These are phyloP conservation scores for Anoura caudifer DNA, from an alignment of 2,113 vertebrate genomes.

Conservation along the genomic window DNA sequence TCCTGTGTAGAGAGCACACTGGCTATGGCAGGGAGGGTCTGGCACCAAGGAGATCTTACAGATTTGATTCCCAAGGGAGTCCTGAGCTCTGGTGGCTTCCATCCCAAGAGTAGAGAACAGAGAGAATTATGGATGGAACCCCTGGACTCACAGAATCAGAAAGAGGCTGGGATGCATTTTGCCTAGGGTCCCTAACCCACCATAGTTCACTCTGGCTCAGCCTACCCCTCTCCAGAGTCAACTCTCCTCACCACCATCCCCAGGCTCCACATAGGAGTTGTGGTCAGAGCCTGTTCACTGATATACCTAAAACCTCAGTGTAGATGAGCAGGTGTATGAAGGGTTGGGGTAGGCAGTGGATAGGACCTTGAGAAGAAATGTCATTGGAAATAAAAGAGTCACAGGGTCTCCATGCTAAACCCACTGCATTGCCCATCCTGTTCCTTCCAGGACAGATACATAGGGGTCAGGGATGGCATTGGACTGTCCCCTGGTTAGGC, in stretches of 20 bases:
- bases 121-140: too few relatives aligned
- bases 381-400: background rate
- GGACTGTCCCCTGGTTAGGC: too few relatives aligned
- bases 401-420: accelerated
- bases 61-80: background rate
- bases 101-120: too few relatives aligned
- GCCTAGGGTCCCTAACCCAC: background rate
- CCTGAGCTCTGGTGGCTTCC: too few relatives aligned
- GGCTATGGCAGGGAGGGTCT: background rate
- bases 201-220: background rate
- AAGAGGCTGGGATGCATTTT: background rate
- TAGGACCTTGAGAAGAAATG: background rate
- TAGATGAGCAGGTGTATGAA: background rate
- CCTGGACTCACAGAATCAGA: background rate
- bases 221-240: too few relatives aligned
- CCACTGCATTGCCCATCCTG: too few relatives aligned
- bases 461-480: accelerated
- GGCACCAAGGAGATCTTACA: background rate
- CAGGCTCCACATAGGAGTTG: too few relatives aligned
- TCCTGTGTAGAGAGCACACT: background rate
- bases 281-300: too few relatives aligned
- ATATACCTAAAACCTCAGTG: too few relatives aligned
- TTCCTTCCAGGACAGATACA: background rate
- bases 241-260: too few relatives aligned
- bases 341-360: background rate